A percentile compares a stretch with the other conserved stretches of the same genome.
Conservation (phyloP, 2,888 invertebrate species). For the Minunthozetes semirufus region DNA sequence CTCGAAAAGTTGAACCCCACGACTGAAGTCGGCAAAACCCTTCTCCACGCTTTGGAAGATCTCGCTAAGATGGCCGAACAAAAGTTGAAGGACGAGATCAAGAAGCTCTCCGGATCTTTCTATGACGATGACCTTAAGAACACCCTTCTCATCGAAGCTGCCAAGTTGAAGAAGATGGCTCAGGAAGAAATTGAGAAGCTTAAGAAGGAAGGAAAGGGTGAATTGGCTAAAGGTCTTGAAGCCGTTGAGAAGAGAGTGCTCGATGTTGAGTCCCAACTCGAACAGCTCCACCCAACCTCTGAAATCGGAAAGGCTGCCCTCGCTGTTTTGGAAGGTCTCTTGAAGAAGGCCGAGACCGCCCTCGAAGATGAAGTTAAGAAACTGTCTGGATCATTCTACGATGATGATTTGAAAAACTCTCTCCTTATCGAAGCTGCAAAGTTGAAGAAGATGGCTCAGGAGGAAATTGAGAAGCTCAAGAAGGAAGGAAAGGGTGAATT, state of each 20-base stretch:
- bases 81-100: conserved; percentile 20
- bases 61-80: neutral
- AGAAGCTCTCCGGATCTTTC: conserved; percentile 2
- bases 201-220: neutral
- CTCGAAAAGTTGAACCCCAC: conserved; percentile 7
- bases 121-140: neutral
- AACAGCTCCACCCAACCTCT: neutral
- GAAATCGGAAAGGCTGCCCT: conserved; percentile 9
- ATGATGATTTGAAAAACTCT: neutral
- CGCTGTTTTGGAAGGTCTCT: neutral
- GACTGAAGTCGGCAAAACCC: conserved; percentile 24
- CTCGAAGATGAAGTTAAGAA: conserved; percentile 17
- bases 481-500: neutral
- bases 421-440: neutral
- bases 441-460: neutral
- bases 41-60: neutral
- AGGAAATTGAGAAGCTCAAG: neutral
- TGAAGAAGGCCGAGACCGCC: conserved; percentile 15
- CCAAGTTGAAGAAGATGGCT: neutral
- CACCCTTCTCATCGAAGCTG: neutral
- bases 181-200: neutral
- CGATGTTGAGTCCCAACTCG: neutral
- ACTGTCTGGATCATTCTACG: neutral
- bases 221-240: neutral
- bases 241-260: neutral